Percentiles rank a stretch among this genome's conserved stretches.
These are phyloP conservation scores for Nothobranchius furzeri DNA, from an alignment of 2,113 vertebrate genomes.

Conservation along the genomic window DNA sequence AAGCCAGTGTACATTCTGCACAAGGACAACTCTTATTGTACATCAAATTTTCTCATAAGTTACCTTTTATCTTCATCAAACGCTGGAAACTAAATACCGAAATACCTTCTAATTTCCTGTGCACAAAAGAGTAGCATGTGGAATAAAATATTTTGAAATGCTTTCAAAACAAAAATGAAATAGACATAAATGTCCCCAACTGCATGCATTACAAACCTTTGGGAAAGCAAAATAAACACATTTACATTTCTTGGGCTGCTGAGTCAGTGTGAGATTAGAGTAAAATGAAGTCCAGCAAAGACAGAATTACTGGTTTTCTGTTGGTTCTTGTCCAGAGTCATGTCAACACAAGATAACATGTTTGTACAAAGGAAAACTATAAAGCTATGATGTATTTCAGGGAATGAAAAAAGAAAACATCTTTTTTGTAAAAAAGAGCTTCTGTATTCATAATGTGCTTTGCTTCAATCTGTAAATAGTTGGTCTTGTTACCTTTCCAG, in stretches of 20 bases:
- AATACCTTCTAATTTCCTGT: conserved; percentile 45
- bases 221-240: background rate
- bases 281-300: no score
- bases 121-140: conserved; percentile 24
- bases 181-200: background rate
- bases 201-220: conserved; percentile 7
- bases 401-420: conserved; percentile 86
- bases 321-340: background rate
- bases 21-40: no score
- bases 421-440: conserved; percentile 81
- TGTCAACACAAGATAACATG: conserved; percentile 80
- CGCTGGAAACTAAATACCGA: no score
- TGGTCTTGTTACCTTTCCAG: conserved; percentile 94
- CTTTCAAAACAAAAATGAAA: no score
- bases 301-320: no score
- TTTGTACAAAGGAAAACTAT: conserved; percentile 79
- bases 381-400: conserved; percentile 80
- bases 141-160: background rate
- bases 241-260: conserved; percentile 1
- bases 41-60: no score
- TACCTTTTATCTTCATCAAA: no score
- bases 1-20: no score
- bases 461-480: conserved; percentile 92
- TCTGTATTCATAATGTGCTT: conserved; percentile 86
- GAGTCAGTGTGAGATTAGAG: no score